These are phyloP conservation scores for Micronycteris hirsuta DNA, from an alignment of 2,113 vertebrate species.

Conservation along the genomic window DNA sequence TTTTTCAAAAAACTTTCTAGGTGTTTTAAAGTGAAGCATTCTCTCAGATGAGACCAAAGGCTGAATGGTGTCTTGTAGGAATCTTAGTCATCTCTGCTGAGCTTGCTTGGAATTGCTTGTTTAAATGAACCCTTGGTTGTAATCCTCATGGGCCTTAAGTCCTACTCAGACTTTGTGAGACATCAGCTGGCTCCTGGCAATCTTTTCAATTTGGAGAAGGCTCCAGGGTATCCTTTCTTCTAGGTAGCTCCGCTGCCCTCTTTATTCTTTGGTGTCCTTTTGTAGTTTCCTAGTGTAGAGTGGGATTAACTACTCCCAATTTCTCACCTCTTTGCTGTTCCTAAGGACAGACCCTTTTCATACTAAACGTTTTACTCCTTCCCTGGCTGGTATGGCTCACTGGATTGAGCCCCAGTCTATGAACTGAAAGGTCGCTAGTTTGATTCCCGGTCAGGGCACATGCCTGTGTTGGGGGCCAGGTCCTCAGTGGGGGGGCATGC, in stretches of 20 bases:
- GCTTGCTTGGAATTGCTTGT: constrained; percentile 4
- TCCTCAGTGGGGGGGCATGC: too few species aligned
- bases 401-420: too few species aligned
- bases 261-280: constrained; percentile 17
- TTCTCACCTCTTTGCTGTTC: background rate
- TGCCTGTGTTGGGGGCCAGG: too few species aligned
- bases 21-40: background rate
- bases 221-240: background rate
- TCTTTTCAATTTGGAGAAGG: background rate
- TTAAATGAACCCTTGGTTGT: background rate
- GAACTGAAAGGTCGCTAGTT: too few species aligned
- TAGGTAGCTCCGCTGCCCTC: background rate
- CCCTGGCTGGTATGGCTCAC: too few species aligned
- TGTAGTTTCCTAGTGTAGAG: background rate
- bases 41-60: background rate
- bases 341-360: background rate
- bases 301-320: background rate
- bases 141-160: background rate
- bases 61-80: background rate
- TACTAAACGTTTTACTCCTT: background rate
- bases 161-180: background rate
- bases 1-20: background rate
- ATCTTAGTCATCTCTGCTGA: background rate
- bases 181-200: background rate
- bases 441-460: too few species aligned